Conservation (phyloP, 2,797 vertebrate species). For the Lagorchestes hirsutus region DNA sequence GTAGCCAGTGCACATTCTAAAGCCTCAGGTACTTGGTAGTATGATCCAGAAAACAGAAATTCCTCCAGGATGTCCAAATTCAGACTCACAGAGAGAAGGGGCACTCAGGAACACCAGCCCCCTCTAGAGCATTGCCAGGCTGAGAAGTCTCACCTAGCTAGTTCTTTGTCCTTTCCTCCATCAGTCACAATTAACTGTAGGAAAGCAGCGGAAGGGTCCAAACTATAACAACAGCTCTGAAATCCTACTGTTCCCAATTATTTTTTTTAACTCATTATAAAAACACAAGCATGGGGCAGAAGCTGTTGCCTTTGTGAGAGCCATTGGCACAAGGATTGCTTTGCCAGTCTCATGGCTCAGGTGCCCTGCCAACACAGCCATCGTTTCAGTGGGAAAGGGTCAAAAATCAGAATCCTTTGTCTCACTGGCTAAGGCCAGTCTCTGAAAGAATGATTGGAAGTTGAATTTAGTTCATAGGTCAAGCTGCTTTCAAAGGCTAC, state of each 20-base stretch:
- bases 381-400: neutral
- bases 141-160: neutral
- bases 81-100: neutral
- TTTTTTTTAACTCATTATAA: neutral
- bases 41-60: neutral
- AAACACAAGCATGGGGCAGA: neutral
- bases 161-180: neutral
- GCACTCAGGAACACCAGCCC: neutral
- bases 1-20: neutral
- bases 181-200: neutral
- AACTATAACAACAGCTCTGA: neutral
- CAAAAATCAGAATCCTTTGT: constrained; percentile 32
- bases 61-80: neutral
- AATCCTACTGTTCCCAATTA: neutral
- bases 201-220: neutral
- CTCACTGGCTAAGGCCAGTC: neutral
- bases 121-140: neutral
- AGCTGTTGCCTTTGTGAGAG: neutral
- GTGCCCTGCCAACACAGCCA: neutral
- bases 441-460: neutral
- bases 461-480: neutral
- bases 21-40: neutral
- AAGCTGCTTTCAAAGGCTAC: neutral
- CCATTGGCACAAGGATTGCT: neutral
- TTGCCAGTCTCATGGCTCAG: neutral